Evolutionary conservation across 2,113 vertebrate species (phyloP), one percentile per base, ranked within the genome.

Genomic region (Condylura cristata): DNA sequence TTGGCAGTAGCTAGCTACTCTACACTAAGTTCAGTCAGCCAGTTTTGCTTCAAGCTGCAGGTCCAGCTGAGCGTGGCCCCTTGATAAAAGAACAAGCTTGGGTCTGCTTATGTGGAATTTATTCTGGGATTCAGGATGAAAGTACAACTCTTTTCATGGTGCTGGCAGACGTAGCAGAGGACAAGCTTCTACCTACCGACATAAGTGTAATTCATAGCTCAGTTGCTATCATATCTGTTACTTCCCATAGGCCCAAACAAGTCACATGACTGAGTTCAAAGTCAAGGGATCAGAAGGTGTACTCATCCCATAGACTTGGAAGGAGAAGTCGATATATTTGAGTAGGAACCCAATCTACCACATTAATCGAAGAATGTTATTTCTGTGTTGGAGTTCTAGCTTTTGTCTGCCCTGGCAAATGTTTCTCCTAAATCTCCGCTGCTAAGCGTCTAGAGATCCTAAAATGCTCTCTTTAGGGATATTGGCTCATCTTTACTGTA

Each of bases 1-100:
- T 76, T 71, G 22, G n/a, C 12, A 88, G 17, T 28, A 10, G 17
- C 51, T 83, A 34, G 46, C 37, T 66, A 11, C 66, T 84, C 16
- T 71, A 71, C 34, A n/a, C n/a, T 34, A 10, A 32, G 32, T 88
- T 95, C 68, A 74, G 46, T 6, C 2, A 14, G 32, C 18, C 26
- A 88, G 46, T 66, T 95, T 32, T 90, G 60, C 61, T 87, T 96
- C 66, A 88, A 79, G 34, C 56, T 90, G 12, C 37, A 94, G 60
- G 60, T 89, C 13, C 32, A 28, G 44, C 34, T 75, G 32, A 28
- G 28, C 66, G 87, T 84, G 22, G 7, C 41, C 92, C 72, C 41
- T 88, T 74, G 28, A n/a, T 61, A 85, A 95, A 93, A 12, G 72
- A 75, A 75, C 4, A 81, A 8, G 17, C 22, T 92, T 13, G 34